Percentiles rank a stretch among this genome's conserved stretches.
phyloP scores from a whole-genome alignment of 2,797 vertebrate species.

The Enteromius viviparus region DNA sequence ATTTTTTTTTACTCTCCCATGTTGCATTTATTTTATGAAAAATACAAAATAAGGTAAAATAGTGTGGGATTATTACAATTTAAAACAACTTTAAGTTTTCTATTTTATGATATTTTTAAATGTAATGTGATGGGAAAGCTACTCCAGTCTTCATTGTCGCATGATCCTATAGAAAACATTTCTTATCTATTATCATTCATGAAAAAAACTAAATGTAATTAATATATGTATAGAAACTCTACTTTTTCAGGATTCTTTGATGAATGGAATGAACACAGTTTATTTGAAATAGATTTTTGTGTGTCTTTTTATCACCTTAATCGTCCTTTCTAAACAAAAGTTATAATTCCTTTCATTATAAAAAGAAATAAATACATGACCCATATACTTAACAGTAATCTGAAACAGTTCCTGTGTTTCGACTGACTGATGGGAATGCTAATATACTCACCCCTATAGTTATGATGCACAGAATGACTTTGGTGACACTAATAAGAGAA shows the following conservation, averaged over 20 bases:
- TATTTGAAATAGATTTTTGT: not conserved
- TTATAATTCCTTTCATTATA: not conserved
- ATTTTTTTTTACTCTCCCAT: not conserved
- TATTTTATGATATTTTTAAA: not conserved
- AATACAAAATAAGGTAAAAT: not conserved
- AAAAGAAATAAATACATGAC: not conserved
- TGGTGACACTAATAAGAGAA: conserved; percentile 29
- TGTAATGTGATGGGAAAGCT: not conserved
- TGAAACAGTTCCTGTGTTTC: not conserved
- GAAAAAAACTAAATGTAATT: not conserved
- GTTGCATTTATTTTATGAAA: not conserved
- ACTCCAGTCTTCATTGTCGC: not conserved
- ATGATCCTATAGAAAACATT: not conserved
- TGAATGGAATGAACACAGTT: not conserved
- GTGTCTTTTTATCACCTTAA: not conserved
- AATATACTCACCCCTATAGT: conserved; percentile 50
- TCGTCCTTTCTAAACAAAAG: not conserved
- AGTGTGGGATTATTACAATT: not conserved
- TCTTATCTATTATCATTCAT: not conserved
- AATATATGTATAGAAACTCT: not conserved
- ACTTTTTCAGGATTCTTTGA: not conserved
- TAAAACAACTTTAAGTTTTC: not conserved
- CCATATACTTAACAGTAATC: not conserved
- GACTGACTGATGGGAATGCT: too few species aligned
- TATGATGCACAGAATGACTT: conserved; percentile 43